Evolutionary conservation across 2,797 vertebrate genomes (phyloP).

Genomic region (Tokudaia muenninki): DNA sequence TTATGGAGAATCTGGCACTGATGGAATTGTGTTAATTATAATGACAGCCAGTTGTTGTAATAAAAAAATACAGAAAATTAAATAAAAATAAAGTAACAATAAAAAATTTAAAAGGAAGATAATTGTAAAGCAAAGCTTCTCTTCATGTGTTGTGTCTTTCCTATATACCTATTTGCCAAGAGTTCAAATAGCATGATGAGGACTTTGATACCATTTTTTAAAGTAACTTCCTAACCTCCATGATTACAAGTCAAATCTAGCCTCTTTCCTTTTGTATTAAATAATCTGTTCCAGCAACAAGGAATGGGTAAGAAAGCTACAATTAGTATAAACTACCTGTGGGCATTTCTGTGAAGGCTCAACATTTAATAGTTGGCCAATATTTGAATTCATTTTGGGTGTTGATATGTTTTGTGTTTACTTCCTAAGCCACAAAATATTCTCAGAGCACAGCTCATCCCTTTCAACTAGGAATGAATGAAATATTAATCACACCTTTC

Average conservation of each 20-base stretch:
- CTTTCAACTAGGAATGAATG: neutral
- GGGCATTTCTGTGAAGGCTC: neutral
- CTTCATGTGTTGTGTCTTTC: neutral
- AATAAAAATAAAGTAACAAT: too few relatives aligned
- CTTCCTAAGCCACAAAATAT: neutral
- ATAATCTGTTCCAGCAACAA: neutral
- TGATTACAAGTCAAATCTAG: neutral
- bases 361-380: neutral
- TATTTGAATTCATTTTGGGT: constrained; percentile 18
- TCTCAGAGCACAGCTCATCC: neutral
- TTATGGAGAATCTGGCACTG: neutral
- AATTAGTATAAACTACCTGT: neutral
- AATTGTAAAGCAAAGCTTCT: neutral
- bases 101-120: neutral
- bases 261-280: neutral
- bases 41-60: too few relatives aligned
- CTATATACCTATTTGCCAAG: neutral
- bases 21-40: too few relatives aligned
- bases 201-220: neutral
- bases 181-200: neutral
- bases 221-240: neutral
- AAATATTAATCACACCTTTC: too few relatives aligned
- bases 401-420: neutral
- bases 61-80: too few relatives aligned
- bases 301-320: neutral